Base-by-base conservation (phyloP, 2,888 invertebrate species). In the Vandiemenella viatica region DNA sequence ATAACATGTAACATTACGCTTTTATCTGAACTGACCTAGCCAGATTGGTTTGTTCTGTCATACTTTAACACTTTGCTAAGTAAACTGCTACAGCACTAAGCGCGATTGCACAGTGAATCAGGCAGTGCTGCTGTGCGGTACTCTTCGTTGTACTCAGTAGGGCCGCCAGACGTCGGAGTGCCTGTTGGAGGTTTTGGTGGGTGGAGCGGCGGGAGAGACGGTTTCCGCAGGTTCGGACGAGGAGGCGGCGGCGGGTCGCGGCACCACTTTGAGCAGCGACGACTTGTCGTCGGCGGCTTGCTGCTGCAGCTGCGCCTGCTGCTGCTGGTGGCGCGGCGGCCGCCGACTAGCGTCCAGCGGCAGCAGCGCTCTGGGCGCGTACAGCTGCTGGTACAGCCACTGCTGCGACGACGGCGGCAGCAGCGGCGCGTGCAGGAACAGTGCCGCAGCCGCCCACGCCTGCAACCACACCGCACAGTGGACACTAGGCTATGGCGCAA, bases 321-420 rank as follows among this genome's bases (percentile, higher is more conserved):
- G 45, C 44, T 43, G 43, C n/a, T 21, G 26, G 40, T n/a, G 26
- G 7, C 19, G 20, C 18, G n/a, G 32, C 8, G 50, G 26, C 17
- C 13, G 41, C 4, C 20, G 32, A 3, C 17, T 18, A 8, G 40
- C 40, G 8, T 15, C 40, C 15, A 18, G 17, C 23, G 23, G 23
- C 26, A 15, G 23, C 43, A 37, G 40, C 45, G 45, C 52, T 37
- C 42, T 43, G 42, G 20, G 48, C n/a, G 49, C 54, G 61, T 84
- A 84, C 1, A 85, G 68, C 59, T 84, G 84, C 0, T 82, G 81
- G 60, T 84, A 84, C 5, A 84, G 65, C 84, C 83, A 84, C 52
- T 83, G 83, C 21, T 80, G 80, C 5, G 83, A 83, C 1, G 83
- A 81, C 1, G 83, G 84, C 53, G 84, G 65, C 13, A 84, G 67